Evolutionary conservation across 2,888 invertebrate genomes (phyloP).

Genomic region (Colostygia pectinataria): DNA sequence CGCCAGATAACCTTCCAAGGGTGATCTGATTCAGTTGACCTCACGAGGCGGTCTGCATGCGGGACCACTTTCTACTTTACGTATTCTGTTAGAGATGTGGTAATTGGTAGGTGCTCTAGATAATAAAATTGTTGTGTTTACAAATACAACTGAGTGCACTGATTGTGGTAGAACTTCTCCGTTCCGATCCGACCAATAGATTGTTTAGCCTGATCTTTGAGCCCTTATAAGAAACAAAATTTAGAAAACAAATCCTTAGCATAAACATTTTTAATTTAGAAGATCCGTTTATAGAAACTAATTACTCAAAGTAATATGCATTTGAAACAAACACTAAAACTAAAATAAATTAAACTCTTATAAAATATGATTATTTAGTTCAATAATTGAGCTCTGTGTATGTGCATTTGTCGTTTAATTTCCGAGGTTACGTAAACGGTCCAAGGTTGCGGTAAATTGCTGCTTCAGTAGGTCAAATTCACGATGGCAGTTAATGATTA

Average conservation of each 20-base stretch:
- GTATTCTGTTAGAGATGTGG: constrained; percentile 29
- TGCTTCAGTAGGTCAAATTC: constrained; percentile 17
- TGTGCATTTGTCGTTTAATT: constrained; percentile 4
- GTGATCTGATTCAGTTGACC: constrained; percentile 55
- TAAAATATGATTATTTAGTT: no score
- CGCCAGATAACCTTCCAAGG: constrained; percentile 70
- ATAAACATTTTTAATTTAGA: no score
- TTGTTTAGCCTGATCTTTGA: no score
- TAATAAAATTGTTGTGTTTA: background rate
- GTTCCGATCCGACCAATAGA: no score
- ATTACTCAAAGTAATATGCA: no score
- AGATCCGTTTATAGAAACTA: no score
- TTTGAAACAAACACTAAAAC: no score
- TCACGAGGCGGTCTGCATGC: constrained; percentile 53
- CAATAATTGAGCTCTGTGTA: constrained; percentile 15
- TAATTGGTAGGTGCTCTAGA: background rate
- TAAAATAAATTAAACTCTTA: no score
- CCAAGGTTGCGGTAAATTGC: constrained; percentile 23
- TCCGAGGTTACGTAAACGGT: constrained; percentile 9
- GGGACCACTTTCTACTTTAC: constrained; percentile 15
- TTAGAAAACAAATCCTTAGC: no score
- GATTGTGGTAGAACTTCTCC: no score
- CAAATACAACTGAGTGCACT: no score
- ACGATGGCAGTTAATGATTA: background rate
- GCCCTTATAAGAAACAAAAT: no score